These are phyloP conservation scores for Diachrysia chrysitis DNA, from an alignment of 2,888 invertebrate species.

Conservation along the genomic window DNA sequence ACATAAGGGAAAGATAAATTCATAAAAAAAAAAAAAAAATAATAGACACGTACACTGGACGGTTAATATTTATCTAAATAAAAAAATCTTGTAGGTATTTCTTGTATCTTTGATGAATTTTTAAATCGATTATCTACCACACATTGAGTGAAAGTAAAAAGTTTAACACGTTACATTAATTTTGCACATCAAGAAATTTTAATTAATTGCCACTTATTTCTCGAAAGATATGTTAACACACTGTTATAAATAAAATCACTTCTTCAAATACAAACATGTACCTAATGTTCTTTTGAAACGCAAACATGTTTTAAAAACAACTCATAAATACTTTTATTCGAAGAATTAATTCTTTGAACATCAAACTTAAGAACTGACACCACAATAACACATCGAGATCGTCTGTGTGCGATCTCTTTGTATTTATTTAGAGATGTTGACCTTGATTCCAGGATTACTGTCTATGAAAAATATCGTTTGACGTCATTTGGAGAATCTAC, in stretches of 20 bases:
- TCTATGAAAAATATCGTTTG: conserved; percentile 76
- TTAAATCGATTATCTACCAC: not conserved
- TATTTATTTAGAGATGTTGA: conserved; percentile 60
- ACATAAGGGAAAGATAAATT: too few species aligned
- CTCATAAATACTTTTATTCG: conserved; percentile 17
- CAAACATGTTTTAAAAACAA: conserved; percentile 9
- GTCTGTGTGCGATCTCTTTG: conserved; percentile 43
- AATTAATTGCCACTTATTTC: too few species aligned
- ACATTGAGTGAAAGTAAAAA: not conserved
- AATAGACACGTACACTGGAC: too few species aligned
- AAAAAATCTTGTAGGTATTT: too few species aligned
- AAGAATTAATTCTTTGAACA: conserved; percentile 32
- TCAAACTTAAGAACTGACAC: conserved; percentile 49
- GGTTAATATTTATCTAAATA: too few species aligned
- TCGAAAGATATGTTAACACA: too few species aligned
- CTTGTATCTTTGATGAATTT: too few species aligned
- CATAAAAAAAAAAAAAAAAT: too few species aligned
- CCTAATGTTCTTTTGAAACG: conserved; percentile 16
- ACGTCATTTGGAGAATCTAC: conserved; percentile 82
- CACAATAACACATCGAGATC: conserved; percentile 54
- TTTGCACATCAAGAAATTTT: too few species aligned
- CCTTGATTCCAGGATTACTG: conserved; percentile 67
- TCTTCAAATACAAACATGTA: not conserved
- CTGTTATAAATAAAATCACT: conserved; percentile 16
- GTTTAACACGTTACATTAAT: not conserved